phyloP scores from a whole-genome alignment of 2,797 vertebrate genomes.

The Cheirogaleus major region DNA sequence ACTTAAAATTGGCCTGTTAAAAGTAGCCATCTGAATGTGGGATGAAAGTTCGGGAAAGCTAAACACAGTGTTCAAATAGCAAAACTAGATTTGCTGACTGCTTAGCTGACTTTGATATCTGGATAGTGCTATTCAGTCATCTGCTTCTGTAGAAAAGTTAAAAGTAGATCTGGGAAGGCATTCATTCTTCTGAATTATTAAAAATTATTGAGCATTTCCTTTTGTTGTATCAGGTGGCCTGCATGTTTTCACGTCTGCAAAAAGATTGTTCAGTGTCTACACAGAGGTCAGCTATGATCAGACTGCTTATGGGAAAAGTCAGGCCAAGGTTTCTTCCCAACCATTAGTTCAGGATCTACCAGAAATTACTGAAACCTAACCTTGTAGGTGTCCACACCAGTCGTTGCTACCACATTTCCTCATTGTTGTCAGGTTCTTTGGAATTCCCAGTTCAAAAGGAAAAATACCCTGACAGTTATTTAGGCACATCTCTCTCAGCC shows the following conservation, averaged over 20 bases:
- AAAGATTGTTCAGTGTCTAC: background rate
- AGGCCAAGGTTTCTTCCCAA: background rate
- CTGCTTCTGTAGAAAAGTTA: background rate
- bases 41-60: background rate
- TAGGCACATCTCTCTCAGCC: background rate
- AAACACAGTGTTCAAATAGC: background rate
- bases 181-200: background rate
- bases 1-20: background rate
- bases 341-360: background rate
- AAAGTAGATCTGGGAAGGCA: background rate
- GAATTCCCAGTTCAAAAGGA: background rate
- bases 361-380: background rate
- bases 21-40: background rate
- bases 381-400: background rate
- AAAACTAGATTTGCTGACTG: background rate
- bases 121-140: background rate
- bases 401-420: background rate
- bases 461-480: background rate
- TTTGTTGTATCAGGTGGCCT: background rate
- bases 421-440: background rate
- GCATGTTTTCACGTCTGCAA: background rate
- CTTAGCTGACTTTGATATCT: background rate
- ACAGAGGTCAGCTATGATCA: background rate
- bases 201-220: background rate
- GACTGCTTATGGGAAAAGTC: background rate